Percentiles rank a stretch among this genome's conserved stretches.
phyloP scores from a whole-genome alignment of 92 coral and sea anemone species.

The Actinostola sp. region DNA sequence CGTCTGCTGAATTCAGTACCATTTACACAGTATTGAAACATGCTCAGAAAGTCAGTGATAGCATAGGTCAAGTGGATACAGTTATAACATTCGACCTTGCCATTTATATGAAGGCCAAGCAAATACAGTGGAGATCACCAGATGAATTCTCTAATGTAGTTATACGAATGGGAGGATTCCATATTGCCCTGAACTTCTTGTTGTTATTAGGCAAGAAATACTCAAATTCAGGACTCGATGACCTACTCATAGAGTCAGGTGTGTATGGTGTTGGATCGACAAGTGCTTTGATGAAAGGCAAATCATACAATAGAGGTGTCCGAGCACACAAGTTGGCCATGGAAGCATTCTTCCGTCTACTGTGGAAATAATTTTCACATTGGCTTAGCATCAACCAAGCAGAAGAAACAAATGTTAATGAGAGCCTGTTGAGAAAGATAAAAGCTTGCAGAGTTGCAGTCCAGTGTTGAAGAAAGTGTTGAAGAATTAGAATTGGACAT shows the following conservation, averaged over 20 bases:
- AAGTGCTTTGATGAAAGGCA: slow-evolving; percentile 26
- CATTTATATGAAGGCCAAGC: too few species aligned
- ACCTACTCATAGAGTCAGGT: slow-evolving; percentile 56
- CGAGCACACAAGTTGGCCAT: slow-evolving; percentile 45
- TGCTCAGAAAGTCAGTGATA: too few species aligned
- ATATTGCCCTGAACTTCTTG: slow-evolving; percentile 25
- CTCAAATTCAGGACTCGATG: slow-evolving; percentile 36
- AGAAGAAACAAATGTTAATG: background rate
- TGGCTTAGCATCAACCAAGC: slow-evolving; percentile 1
- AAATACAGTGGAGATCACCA: background rate
- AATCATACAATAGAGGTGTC: slow-evolving; percentile 44
- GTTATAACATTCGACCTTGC: too few species aligned
- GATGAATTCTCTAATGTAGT: slow-evolving; percentile 4
- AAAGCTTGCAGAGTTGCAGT: slow-evolving; percentile 16
- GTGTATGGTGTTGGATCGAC: slow-evolving; percentile 35
- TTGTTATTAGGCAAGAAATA: slow-evolving; percentile 33
- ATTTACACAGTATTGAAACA: too few species aligned
- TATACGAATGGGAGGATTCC: slow-evolving; percentile 45
- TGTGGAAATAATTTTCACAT: slow-evolving; percentile 38
- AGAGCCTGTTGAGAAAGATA: background rate
- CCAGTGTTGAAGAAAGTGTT: too few species aligned
- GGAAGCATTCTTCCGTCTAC: slow-evolving; percentile 50
- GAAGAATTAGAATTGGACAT: too few species aligned
- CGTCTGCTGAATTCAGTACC: too few species aligned
- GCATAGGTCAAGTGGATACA: too few species aligned